These are phyloP conservation scores for Chloropsis cyanopogon DNA, from an alignment of 2,113 vertebrate species.

Conservation along the genomic window DNA sequence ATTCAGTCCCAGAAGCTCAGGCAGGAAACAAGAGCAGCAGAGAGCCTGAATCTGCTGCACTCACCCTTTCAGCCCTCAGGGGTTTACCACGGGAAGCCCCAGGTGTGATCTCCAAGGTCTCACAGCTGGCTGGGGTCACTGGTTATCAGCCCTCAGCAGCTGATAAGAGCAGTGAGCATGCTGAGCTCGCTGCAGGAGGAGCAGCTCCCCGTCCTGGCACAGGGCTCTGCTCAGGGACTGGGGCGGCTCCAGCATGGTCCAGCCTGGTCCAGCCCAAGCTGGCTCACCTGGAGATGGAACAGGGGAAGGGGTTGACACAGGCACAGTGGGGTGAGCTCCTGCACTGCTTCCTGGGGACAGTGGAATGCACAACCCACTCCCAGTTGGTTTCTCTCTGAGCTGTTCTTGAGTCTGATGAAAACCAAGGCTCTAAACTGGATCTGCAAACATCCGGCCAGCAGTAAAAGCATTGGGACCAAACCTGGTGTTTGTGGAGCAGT, in stretches of 20 bases:
- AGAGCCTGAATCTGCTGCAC: background rate
- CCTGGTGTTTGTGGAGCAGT: background rate
- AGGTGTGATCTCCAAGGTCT: background rate
- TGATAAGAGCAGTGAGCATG: background rate
- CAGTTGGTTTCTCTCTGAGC: background rate
- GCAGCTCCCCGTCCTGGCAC: background rate
- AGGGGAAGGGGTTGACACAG: background rate
- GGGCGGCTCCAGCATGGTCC: background rate
- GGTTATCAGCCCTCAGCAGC: background rate
- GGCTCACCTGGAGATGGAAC: background rate
- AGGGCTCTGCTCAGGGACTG: background rate
- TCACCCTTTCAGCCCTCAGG: accelerated
- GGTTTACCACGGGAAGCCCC: background rate
- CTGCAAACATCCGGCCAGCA: background rate
- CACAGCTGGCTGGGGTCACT: background rate
- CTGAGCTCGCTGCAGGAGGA: background rate
- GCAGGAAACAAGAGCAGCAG: background rate
- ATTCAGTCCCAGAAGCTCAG: background rate
- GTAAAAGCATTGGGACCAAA: background rate
- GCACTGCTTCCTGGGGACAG: background rate
- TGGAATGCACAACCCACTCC: background rate
- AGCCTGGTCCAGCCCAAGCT: background rate
- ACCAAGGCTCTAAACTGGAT: background rate
- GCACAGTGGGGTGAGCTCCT: background rate
- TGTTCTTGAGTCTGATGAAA: background rate